Base-by-base conservation (phyloP, 2,888 invertebrate genomes). In the Dicyrtomina minuta region DNA sequence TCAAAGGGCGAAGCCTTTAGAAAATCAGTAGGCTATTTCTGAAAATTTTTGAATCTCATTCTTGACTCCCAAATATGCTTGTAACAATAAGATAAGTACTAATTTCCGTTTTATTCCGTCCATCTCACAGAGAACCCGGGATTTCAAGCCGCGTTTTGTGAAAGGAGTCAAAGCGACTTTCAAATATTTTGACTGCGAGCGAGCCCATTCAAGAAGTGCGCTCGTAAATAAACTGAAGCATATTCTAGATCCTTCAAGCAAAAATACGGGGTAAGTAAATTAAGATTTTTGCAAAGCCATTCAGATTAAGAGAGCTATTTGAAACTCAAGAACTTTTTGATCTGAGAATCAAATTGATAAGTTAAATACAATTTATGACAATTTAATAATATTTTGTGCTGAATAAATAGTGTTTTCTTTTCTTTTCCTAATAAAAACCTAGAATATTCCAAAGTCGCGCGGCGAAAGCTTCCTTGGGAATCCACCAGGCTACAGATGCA, bases 1-100 rank as follows among this genome's bases (percentile, higher is more conserved):
- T 81, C 81, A 1, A 78, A 77, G 55, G 82, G 81, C 86, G 80
- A 70, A 13, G 41, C 41, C 0, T 71, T 71, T 51, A 61, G 74
- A 6, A 69, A 68, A 66, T 70, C 74, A 1, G 77, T 78, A 73
- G 39, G 22, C 0, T 64, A 15, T 64, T 43, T n/a, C n/a, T n/a
- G 17, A 46, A 33, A 13, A 55, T 3, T 43, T 26, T 20, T 26
- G 43, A 26, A 15, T 8, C 53, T 22, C 15, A 24, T 17, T 12
- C 49, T 20, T 27, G 24, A 20, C 17, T n/a, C n/a, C n/a, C 24
- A n/a, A 27, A 61, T 20, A 39, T 66, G 5, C n/a, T n/a, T n/a
- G n/a, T n/a, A n/a, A n/a, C n/a, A 13, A 6, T 22, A 51, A 66
- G 4, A 13, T 17, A 51, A 13, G 51, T 13, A 20, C 17, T 51